Evolutionary conservation across 1,140 invertebrate species (phyloP), one percentile per base, ranked within the genome.

Genomic region (Achroia grisella): DNA sequence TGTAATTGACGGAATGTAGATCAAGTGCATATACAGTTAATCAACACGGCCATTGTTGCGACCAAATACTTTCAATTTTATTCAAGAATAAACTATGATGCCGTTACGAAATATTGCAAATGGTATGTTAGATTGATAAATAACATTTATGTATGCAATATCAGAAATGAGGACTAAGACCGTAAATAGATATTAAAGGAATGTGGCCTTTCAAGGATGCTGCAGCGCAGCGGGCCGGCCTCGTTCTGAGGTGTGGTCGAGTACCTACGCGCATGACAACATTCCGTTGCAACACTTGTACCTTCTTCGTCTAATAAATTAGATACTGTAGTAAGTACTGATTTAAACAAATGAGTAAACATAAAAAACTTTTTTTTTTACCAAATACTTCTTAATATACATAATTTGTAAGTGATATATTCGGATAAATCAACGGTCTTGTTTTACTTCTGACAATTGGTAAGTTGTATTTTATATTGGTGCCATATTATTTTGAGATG

Each of bases 191-290:
- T 34, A 67, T 44, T 68, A 40, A 31, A 34, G 80, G 80, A 82
- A 84, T 84, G 80, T 62, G 71, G 80, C 78, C 78, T 76, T 59
- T 84, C 80, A 84, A 84, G 80, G 80, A 84, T 82, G 80, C 64
- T 70, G 73, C 61, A 47, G 28, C 42, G 39, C 10, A 23, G 35
- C 44, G 31, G 48, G 17, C 28, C 10, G 65, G 58, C 64, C 63
- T 66, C 64, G 64, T 60, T 59, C 41, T 3, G 53, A 83, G 79
- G 76, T 74, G 79, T 71, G 76, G 79, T 75, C 62, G 52, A 47
- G 53, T 58, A 57, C 49, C 39, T 46, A 44, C 48, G 48, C 48
- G 45, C 44, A 30, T 29, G 34, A 52, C 74, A 40, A 54, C 76
- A 83, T 83, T 83, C 76, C 79, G 48, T 66, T 62, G 61, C 69